Evolutionary conservation across 2,888 invertebrate species (phyloP).

Genomic region (Eueremaeus valkanovi): DNA sequence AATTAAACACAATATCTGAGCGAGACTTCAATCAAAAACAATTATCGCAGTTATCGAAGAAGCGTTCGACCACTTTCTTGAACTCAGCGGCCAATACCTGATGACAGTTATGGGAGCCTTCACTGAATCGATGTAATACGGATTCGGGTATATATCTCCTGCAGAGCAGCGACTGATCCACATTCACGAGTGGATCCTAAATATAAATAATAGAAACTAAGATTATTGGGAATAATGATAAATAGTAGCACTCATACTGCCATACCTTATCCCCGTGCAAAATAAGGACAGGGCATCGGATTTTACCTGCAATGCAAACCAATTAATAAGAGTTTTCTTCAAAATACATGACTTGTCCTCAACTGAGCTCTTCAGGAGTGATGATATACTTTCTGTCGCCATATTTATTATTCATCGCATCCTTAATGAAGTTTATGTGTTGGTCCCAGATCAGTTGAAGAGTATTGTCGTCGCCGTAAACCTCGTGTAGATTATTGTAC

Average conservation of each 20-base stretch:
- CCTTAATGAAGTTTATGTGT: slow-evolving; percentile 36
- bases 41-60: background rate
- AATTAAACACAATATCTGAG: too few relatives aligned
- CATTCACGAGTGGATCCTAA: slow-evolving; percentile 28
- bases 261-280: slow-evolving; percentile 38
- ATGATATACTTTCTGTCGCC: background rate
- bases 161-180: slow-evolving; percentile 34
- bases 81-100: slow-evolving; percentile 30
- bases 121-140: slow-evolving; percentile 26
- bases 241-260: too few relatives aligned
- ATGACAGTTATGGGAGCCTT: slow-evolving; percentile 37
- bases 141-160: slow-evolving; percentile 6
- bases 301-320: background rate
- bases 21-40: too few relatives aligned
- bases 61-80: slow-evolving; percentile 11
- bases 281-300: slow-evolving; percentile 35
- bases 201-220: too few relatives aligned
- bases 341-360: too few relatives aligned
- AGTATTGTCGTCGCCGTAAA: slow-evolving; percentile 29
- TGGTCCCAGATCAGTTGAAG: slow-evolving; percentile 20
- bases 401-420: background rate
- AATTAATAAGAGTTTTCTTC: too few relatives aligned
- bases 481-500: background rate
- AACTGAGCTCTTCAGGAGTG: background rate
- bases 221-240: too few relatives aligned